Percentiles rank a stretch among this genome's conserved stretches.
These are phyloP conservation scores for Myotis pilosus DNA, from an alignment of 2,797 vertebrate species.

Conservation along the genomic window DNA sequence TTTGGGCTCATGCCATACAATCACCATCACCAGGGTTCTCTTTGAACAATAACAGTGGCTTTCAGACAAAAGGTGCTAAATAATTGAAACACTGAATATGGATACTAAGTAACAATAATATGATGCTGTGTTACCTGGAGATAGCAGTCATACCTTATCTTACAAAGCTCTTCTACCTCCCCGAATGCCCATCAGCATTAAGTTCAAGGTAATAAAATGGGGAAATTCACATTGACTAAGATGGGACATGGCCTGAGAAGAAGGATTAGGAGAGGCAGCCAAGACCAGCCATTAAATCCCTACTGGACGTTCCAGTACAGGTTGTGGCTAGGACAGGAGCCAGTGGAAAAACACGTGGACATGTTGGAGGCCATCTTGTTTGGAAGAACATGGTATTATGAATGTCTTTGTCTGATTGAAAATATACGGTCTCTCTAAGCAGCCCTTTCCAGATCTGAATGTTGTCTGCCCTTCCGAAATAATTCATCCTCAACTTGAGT, in stretches of 20 bases:
- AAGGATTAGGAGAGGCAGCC: neutral
- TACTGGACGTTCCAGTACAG: neutral
- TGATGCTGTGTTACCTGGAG: neutral
- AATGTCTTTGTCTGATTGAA: slow-evolving; percentile 48
- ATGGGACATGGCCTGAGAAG: neutral
- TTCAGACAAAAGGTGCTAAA: neutral
- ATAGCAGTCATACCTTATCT: neutral
- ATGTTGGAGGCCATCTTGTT: neutral
- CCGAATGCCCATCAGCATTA: neutral
- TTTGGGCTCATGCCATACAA: neutral
- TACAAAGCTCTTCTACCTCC: neutral
- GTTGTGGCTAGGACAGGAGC: neutral
- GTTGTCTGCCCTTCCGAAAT: slow-evolving; percentile 37
- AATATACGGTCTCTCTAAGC: slow-evolving; percentile 26
- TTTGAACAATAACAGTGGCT: neutral
- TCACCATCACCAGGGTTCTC: neutral
- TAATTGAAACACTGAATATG: neutral
- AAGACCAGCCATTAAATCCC: slow-evolving; percentile 18
- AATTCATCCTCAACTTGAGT: slow-evolving; percentile 1
- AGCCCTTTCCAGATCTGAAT: slow-evolving; percentile 36
- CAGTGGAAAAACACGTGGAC: neutral
- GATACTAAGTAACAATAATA: neutral
- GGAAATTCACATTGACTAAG: neutral
- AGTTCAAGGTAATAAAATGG: neutral
- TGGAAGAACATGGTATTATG: slow-evolving; percentile 5